Percentiles rank a stretch among this genome's conserved stretches.
Conservation (phyloP, 1,140 invertebrate species). For the Cardiocondyla obscurior region DNA sequence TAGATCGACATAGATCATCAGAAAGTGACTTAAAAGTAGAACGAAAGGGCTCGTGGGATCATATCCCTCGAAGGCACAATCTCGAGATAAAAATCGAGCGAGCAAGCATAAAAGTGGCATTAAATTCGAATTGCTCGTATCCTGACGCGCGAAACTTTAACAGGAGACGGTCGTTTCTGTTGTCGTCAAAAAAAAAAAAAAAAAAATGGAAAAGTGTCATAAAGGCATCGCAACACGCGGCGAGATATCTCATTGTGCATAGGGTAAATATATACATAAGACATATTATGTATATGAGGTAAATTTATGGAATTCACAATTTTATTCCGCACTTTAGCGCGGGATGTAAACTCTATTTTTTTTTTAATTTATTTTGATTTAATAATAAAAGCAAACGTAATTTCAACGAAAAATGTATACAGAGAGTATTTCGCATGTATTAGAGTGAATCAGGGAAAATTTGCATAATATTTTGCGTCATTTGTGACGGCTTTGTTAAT, state of each 20-base stretch:
- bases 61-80: slow-evolving; percentile 64
- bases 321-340: neutral
- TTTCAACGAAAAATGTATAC: neutral
- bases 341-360: neutral
- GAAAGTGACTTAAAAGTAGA: slow-evolving; percentile 25
- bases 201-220: slow-evolving; percentile 11
- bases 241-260: neutral
- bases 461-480: slow-evolving; percentile 18
- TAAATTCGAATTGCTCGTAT: slow-evolving; percentile 68
- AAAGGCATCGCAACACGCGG: neutral
- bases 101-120: slow-evolving; percentile 56
- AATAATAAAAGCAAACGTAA: neutral
- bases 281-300: neutral
- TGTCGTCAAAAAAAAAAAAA: slow-evolving; percentile 41
- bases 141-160: slow-evolving; percentile 33
- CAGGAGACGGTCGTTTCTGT: slow-evolving; percentile 3
- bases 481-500: slow-evolving; percentile 1
- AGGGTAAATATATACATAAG: neutral
- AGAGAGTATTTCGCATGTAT: neutral
- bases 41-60: slow-evolving; percentile 11
- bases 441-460: neutral
- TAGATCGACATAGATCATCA: slow-evolving; percentile 13
- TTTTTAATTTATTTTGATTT: neutral
- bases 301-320: neutral
- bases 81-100: slow-evolving; percentile 65